Base-by-base conservation (phyloP, 2,888 invertebrate genomes). In the Antitype chi region DNA sequence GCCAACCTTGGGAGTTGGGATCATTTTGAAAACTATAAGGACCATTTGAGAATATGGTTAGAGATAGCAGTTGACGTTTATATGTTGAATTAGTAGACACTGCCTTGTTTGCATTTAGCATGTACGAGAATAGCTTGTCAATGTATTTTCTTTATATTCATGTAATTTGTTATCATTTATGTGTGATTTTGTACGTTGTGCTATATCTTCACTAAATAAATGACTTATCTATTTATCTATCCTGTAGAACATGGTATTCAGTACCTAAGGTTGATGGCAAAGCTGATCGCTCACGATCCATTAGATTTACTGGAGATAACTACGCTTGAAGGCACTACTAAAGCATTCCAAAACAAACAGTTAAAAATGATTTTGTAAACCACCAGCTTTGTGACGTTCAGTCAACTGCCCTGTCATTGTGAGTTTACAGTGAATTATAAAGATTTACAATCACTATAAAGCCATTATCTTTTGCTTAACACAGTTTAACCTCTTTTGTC, bases 1-100 rank as follows among this genome's bases (percentile, higher is more conserved):
- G 74, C 43, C 87, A 94, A 95, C 94, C 78, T 87, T 91, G 38
- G 38, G 6, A 38, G 38, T 3, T 38, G 85, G 13, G 75, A 15
- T 55, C 6, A 2, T 8, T 60, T 64, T 47, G 1, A 55, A 8
- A 55, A 38, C 23, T 64, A 38, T 2, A n/a, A 9, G 6, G 17
- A 60, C 13, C 9, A 38, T 59, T 23, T 72, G 15, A 2, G 25
- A 43, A 8, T 20, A 23, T 20, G 28, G 5, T 28, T 59, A 52
- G 7, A 6, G 1, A 59, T 15, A 47, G 7, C 8, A 28, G 5
- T 43, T 69, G 23, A 9, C 15, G 15, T 25, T 9, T 49, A 20
- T 57, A 49, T 13, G 28, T 20, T 73, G 23, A n/a, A 20, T 47
- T 23, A 13, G 13, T 32, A 67, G n/a, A 28, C 17, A 43, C 17